Evolutionary conservation across 2,797 vertebrate genomes (phyloP), one percentile per base, ranked within the genome.

Genomic region (Enteromius paludinosus): DNA sequence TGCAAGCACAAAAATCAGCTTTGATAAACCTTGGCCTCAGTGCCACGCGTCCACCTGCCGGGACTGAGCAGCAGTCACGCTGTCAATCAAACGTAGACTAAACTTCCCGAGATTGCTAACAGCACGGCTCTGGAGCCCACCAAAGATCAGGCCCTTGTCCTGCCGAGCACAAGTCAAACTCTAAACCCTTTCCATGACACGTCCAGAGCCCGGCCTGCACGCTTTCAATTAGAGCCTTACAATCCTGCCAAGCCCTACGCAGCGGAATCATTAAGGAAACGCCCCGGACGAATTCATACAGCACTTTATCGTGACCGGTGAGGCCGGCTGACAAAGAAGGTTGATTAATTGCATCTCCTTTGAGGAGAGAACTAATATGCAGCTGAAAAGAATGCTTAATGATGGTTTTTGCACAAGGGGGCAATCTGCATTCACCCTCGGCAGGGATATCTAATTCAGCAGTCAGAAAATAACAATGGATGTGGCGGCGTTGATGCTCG

Each of bases 271-370:
- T 86, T 78, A 84, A 49, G 78, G 64, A 35, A 71, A 23, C 56
- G 81, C 77, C 81, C 68, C 72, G 86, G 88, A 90, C 91, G 89
- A 89, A 92, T 94, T 90, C 90, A 92, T 90, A 86, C 87, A 82
- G 87, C 89, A 85, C 90, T 88, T 89, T 90, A 92, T 93, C 92
- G 89, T 79, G 86, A 91, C 93, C 92, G 91, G 91, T 92, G 89
- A 92, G 90, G 87, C 87, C 84, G 83, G 79, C 87, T 90, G 92
- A 94, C 92, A 93, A 94, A 92, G 89, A 90, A 74, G 84, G 83
- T 87, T 92, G 94, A 94, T 94, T 94, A 93, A 95, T 93, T 92
- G 93, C 87, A 86, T 91, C 92, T 91, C 91, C 90, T 92, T 91
- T 91, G 92, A 90, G 89, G 23, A 83, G 85, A 90, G 90, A 88